Evolutionary conservation across 1,140 invertebrate genomes (phyloP).

Genomic region (Halesus radiatus): DNA sequence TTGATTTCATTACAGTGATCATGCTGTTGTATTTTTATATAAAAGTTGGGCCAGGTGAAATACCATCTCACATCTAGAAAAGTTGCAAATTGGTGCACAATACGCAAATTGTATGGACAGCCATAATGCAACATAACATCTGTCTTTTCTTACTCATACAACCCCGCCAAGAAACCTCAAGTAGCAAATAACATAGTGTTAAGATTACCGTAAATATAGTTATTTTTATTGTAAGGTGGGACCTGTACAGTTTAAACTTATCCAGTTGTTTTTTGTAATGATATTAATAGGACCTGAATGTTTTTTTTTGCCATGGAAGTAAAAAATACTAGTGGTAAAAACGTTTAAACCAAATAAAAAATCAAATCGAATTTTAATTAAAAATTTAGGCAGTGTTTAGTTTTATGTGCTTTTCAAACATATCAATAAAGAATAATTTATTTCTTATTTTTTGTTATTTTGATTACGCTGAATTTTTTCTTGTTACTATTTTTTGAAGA

Average conservation of each 20-base stretch:
- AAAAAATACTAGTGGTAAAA: neutral
- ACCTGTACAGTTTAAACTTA: neutral
- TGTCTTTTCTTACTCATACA: slow-evolving; percentile 28
- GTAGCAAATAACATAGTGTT: neutral
- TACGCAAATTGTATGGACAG: neutral
- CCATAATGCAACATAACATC: neutral
- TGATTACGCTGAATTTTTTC: neutral
- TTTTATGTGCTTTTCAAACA: neutral
- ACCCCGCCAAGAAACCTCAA: slow-evolving; percentile 3
- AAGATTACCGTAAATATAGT: neutral
- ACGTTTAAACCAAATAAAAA: neutral
- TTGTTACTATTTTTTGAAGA: neutral
- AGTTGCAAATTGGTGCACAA: neutral
- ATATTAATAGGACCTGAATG: neutral
- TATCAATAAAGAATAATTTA: neutral
- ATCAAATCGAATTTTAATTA: neutral
- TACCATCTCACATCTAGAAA: neutral
- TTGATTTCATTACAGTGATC: neutral
- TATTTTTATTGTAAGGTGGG: too few relatives aligned
- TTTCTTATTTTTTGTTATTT: neutral
- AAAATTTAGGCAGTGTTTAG: too few relatives aligned
- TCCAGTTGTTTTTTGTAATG: too few relatives aligned
- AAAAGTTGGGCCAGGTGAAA: neutral
- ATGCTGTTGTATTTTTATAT: neutral
- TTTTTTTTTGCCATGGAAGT: neutral